A percentile compares a stretch with the other conserved stretches of the same genome.
Evolutionary conservation across 2,888 invertebrate species (phyloP).

Genomic region (Phlogophora meticulosa): DNA sequence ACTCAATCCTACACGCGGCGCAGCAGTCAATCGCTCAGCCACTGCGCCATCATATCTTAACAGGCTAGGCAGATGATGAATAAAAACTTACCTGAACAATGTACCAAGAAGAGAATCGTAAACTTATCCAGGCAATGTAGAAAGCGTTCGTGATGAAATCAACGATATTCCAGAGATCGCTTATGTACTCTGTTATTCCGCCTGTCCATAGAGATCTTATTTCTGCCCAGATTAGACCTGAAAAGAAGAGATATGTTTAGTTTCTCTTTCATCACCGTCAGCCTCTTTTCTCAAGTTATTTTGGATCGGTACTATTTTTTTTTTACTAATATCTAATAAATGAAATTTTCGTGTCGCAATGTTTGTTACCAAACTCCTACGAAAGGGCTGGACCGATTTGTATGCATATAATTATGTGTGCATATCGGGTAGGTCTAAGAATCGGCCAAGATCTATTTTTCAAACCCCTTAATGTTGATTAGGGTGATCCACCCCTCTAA

Average conservation of each 20-base stretch:
- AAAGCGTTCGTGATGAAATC: conserved; percentile 99
- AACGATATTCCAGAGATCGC: conserved; percentile 99
- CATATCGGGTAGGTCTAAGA: no score
- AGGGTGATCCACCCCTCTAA: no score
- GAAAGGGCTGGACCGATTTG: no score
- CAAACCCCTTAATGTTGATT: no score
- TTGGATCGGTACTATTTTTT: background rate
- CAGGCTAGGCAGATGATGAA: no score
- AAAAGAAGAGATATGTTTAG: conserved; percentile 21
- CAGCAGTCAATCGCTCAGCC: no score
- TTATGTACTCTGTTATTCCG: conserved; percentile 97
- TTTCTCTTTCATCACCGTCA: background rate
- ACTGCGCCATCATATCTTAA: no score
- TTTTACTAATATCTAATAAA: background rate
- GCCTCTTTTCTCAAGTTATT: background rate
- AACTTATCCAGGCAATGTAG: conserved; percentile 97
- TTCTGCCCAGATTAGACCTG: conserved; percentile 98
- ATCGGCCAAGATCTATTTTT: no score
- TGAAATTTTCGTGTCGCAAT: no score
- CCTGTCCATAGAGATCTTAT: conserved; percentile 97
- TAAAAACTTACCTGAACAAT: conserved; percentile 94
- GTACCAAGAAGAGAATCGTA: conserved; percentile 97
- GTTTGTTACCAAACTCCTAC: no score
- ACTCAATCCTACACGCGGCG: no score
- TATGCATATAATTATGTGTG: no score